phyloP scores from a whole-genome alignment of 1,140 invertebrate species.

The Philotrypesis tridentata region DNA sequence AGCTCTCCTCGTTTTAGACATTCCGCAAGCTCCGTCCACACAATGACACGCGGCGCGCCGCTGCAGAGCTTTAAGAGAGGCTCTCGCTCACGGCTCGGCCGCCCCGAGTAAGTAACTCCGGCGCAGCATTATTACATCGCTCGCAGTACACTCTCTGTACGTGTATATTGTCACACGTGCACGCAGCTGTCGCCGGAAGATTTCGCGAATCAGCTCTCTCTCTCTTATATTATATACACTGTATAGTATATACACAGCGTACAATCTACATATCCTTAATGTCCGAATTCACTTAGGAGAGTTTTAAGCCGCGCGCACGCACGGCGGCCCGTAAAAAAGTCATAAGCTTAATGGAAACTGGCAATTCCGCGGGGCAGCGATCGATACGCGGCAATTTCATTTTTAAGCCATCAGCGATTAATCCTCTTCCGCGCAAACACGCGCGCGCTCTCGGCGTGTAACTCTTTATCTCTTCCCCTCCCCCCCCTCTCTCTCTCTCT shows the following conservation, averaged over 20 bases:
- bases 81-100: too few species aligned
- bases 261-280: too few species aligned
- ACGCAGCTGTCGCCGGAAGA: too few species aligned
- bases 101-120: too few species aligned
- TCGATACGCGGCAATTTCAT: neutral
- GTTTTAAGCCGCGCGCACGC: neutral
- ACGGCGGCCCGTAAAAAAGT: neutral
- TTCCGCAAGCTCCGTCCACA: conserved; percentile 40
- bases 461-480: too few species aligned
- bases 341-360: conserved; percentile 18
- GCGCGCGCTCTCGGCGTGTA: too few species aligned
- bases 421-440: too few species aligned
- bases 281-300: neutral
- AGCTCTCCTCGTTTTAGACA: conserved; percentile 42
- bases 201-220: neutral
- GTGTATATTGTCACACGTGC: too few species aligned
- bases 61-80: neutral
- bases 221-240: too few species aligned
- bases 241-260: neutral
- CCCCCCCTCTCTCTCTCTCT: too few species aligned
- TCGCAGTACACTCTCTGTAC: too few species aligned
- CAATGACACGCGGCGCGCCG: conserved; percentile 9
- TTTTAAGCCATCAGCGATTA: neutral
- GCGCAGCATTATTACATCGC: neutral
- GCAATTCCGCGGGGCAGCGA: neutral